Conservation (phyloP, 2,888 invertebrate genomes). For the Prenolepis imparis region DNA sequence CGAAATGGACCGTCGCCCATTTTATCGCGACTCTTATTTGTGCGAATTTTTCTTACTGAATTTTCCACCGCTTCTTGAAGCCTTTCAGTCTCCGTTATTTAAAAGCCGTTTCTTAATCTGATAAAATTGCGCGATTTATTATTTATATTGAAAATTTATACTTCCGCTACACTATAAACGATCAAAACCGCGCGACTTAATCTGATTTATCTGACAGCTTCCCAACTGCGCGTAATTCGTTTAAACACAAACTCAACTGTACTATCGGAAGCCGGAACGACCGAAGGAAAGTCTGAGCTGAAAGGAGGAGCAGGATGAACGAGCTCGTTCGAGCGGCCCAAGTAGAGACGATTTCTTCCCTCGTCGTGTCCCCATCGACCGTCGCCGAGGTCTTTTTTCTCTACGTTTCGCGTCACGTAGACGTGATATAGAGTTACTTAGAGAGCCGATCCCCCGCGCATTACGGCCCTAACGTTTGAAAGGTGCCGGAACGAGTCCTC, state of each 20-base stretch:
- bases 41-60: slow-evolving; percentile 8
- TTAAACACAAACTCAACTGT: slow-evolving; percentile 22
- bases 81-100: background rate
- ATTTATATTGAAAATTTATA: background rate
- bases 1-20: slow-evolving; percentile 11
- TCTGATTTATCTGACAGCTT: slow-evolving; percentile 17
- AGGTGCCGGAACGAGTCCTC: slow-evolving; percentile 81
- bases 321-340: slow-evolving; percentile 62
- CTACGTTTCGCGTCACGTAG: slow-evolving; percentile 84
- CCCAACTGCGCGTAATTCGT: background rate
- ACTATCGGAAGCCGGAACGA: slow-evolving; percentile 2
- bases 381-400: slow-evolving; percentile 73
- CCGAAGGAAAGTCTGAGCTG: slow-evolving; percentile 16
- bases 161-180: background rate
- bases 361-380: slow-evolving; percentile 34
- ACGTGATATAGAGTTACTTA: slow-evolving; percentile 86
- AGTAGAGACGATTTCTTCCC: slow-evolving; percentile 60
- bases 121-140: background rate
- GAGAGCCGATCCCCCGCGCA: slow-evolving; percentile 83
- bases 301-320: slow-evolving; percentile 25
- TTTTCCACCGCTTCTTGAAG: background rate
- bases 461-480: slow-evolving; percentile 82
- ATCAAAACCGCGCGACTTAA: background rate
- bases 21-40: slow-evolving; percentile 34
- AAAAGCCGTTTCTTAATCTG: background rate